A percentile compares a stretch with the other conserved stretches of the same genome.
Conservation (phyloP, 2,797 vertebrate genomes). For the Acanthurus tractus region DNA sequence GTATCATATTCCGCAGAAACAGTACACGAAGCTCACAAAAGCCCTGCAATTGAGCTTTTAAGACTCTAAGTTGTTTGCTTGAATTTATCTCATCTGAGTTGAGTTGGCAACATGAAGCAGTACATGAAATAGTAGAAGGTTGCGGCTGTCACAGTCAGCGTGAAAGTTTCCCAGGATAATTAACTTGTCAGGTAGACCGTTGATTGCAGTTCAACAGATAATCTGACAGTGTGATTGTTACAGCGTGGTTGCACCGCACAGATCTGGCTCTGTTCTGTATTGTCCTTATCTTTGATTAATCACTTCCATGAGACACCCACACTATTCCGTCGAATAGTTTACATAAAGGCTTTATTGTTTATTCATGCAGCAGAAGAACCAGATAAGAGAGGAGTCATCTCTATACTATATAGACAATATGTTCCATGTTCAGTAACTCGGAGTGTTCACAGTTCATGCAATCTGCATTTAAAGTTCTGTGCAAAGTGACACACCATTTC, state of each 20-base stretch:
- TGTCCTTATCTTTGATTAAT: slow-evolving; percentile 42
- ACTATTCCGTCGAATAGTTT: slow-evolving; percentile 32
- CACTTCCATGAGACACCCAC: slow-evolving; percentile 39
- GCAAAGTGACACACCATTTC: slow-evolving; percentile 51
- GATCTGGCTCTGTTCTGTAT: slow-evolving; percentile 14
- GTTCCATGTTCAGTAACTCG: slow-evolving; percentile 34
- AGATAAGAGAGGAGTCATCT: slow-evolving; percentile 32
- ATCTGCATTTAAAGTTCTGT: slow-evolving; percentile 55
- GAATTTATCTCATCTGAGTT: slow-evolving; percentile 20
- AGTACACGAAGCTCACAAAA: slow-evolving; percentile 1
- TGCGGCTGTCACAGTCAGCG: slow-evolving; percentile 13
- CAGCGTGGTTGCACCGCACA: slow-evolving; percentile 15
- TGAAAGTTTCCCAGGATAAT: slow-evolving; percentile 38
- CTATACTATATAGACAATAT: slow-evolving; percentile 24
- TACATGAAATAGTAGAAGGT: slow-evolving; percentile 10
- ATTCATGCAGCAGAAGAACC: slow-evolving; percentile 26
- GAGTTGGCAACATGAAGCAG: slow-evolving; percentile 23
- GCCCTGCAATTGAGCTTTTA: slow-evolving; percentile 16
- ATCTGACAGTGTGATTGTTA: slow-evolving; percentile 53
- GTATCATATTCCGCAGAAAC: slow-evolving; percentile 22
- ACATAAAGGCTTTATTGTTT: slow-evolving; percentile 46
- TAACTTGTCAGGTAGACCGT: slow-evolving; percentile 46
- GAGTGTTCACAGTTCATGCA: slow-evolving; percentile 42
- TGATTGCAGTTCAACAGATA: slow-evolving; percentile 35
- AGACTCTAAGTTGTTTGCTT: slow-evolving; percentile 27